Percentiles rank a stretch among this genome's conserved stretches.
phyloP scores from a whole-genome alignment of 2,888 invertebrate species.

The Sinohyriopsis cumingii region DNA sequence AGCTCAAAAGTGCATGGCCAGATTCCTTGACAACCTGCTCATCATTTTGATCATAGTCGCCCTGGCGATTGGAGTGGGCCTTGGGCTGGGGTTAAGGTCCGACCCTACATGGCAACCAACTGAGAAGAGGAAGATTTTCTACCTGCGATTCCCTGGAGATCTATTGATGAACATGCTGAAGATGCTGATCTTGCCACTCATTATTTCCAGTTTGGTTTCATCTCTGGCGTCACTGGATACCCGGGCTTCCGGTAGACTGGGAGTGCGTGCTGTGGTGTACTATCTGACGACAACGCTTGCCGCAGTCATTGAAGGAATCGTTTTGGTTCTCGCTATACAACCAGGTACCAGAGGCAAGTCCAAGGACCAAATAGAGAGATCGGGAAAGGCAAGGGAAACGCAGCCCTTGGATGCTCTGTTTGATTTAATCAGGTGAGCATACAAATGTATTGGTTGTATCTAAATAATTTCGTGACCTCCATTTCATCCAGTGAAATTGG shows the following conservation, averaged over 20 bases:
- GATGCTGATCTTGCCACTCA: constrained; percentile 80
- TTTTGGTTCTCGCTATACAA: constrained; percentile 89
- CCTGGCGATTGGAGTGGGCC: constrained; percentile 74
- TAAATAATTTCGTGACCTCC: no score
- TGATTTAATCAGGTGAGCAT: constrained; percentile 54
- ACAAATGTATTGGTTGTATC: neutral
- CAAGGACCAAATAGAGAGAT: constrained; percentile 22
- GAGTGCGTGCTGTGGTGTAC: constrained; percentile 88
- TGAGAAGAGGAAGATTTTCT: constrained; percentile 76
- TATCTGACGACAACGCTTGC: constrained; percentile 93
- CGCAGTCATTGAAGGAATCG: constrained; percentile 91
- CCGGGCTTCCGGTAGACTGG: constrained; percentile 86
- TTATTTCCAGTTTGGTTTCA: constrained; percentile 79
- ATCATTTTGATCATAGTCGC: constrained; percentile 76
- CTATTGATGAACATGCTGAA: constrained; percentile 80
- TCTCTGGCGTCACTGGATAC: constrained; percentile 90
- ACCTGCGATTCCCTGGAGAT: constrained; percentile 80
- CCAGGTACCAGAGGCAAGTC: constrained; percentile 76
- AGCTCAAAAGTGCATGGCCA: constrained; percentile 5
- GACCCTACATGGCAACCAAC: constrained; percentile 77
- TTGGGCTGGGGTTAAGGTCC: constrained; percentile 75
- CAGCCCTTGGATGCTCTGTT: constrained; percentile 51
- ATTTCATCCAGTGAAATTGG: no score
- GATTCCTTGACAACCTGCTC: constrained; percentile 72
- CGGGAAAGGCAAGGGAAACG: constrained; percentile 36